Evolutionary conservation across 2,888 invertebrate species (phyloP).

Genomic region (Helleia helle): DNA sequence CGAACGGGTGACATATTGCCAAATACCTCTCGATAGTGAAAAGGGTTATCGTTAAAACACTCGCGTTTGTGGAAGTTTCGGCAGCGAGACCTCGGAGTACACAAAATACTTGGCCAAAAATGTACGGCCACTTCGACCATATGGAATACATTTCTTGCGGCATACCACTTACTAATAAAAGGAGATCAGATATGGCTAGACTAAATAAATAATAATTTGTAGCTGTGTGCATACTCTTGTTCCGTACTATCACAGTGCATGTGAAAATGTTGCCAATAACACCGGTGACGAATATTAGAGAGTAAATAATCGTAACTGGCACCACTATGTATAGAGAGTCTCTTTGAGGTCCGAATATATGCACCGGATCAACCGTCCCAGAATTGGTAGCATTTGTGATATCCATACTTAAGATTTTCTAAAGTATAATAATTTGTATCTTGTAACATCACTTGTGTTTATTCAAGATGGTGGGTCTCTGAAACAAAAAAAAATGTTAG

Average conservation of each 20-base stretch:
- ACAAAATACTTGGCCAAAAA: constrained; percentile 87
- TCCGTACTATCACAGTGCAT: constrained; percentile 87
- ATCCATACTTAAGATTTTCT: not conserved
- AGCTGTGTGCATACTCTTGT: constrained; percentile 88
- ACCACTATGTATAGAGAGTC: constrained; percentile 78
- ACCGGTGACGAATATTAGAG: constrained; percentile 84
- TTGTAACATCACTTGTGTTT: not conserved
- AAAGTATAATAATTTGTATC: not conserved
- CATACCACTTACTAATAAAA: constrained; percentile 84
- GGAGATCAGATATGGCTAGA: constrained; percentile 86
- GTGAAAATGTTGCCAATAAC: constrained; percentile 88
- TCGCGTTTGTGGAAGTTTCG: constrained; percentile 86
- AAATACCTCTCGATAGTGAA: constrained; percentile 86
- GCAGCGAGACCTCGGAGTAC: constrained; percentile 84
- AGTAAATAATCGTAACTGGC: constrained; percentile 84
- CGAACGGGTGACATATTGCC: constrained; percentile 77
- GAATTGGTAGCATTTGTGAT: constrained; percentile 15
- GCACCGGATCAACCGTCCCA: constrained; percentile 35
- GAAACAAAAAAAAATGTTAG: not conserved
- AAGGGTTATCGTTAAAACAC: constrained; percentile 84
- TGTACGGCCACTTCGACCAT: constrained; percentile 84
- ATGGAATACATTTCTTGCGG: constrained; percentile 87
- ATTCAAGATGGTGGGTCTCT: not conserved
- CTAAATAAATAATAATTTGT: constrained; percentile 90
- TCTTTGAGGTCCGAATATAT: constrained; percentile 55